Evolutionary conservation across 2,888 invertebrate genomes (phyloP).

Genomic region (Drosophila antonietae): DNA sequence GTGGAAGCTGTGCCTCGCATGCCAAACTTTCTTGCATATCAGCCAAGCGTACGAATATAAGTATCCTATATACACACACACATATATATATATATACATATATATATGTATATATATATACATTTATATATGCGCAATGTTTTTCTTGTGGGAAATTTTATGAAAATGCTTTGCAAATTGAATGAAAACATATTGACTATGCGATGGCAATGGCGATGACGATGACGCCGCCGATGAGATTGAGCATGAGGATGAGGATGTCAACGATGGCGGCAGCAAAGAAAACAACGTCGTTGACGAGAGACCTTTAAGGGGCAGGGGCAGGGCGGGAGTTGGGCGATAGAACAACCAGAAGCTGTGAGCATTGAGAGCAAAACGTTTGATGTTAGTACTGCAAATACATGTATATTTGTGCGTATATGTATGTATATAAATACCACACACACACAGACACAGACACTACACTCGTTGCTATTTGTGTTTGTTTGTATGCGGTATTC

Average conservation of each 20-base stretch:
- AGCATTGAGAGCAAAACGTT: constrained; percentile 66
- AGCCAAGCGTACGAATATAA: constrained; percentile 38
- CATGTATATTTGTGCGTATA: constrained; percentile 68
- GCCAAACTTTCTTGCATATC: constrained; percentile 58
- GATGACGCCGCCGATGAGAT: constrained; percentile 33
- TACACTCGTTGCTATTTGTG: constrained; percentile 59
- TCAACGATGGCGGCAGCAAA: constrained; percentile 65
- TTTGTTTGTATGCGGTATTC: constrained; percentile 50
- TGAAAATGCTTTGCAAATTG: constrained; percentile 82
- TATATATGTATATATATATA: constrained; percentile 5
- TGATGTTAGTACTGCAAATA: constrained; percentile 75
- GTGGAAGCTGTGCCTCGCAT: constrained; percentile 68
- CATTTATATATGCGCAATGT: constrained; percentile 73
- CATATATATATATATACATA: constrained; percentile 1
- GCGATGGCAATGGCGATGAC: constrained; percentile 58
- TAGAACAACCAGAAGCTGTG: constrained; percentile 19
- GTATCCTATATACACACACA: constrained; percentile 5
- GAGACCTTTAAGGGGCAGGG: background rate
- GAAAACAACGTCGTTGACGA: constrained; percentile 74
- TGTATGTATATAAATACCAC: constrained; percentile 25
- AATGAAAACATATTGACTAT: constrained; percentile 82
- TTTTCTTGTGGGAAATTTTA: constrained; percentile 80
- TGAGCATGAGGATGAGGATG: constrained; percentile 55
- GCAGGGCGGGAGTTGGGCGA: background rate
- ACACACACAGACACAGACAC: constrained; percentile 7